Conservation (phyloP, 2,797 vertebrate genomes). For the Notolabrus celidotus region DNA sequence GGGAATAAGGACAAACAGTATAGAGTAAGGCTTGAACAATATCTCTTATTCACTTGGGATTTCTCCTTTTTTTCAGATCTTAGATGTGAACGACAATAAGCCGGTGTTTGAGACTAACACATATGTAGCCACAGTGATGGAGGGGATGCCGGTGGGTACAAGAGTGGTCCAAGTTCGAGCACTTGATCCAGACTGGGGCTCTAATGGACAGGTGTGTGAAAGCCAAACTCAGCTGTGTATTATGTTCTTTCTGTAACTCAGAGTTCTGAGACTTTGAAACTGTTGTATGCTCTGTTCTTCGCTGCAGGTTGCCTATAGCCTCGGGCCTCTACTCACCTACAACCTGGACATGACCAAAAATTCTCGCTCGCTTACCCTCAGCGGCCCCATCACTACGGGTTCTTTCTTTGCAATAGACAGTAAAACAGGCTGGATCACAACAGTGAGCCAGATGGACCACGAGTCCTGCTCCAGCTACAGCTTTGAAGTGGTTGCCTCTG, state of each 20-base stretch:
- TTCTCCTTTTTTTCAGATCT: constrained; percentile 69
- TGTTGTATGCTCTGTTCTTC: background rate
- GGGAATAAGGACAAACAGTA: background rate
- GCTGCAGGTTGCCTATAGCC: constrained; percentile 89
- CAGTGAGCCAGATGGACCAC: constrained; percentile 90
- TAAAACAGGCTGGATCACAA: constrained; percentile 97
- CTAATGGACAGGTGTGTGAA: constrained; percentile 92
- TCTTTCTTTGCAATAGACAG: constrained; percentile 91
- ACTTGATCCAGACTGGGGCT: constrained; percentile 92
- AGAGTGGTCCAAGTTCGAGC: constrained; percentile 93
- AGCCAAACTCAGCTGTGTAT: constrained; percentile 40
- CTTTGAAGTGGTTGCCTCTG: constrained; percentile 90
- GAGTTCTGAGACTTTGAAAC: background rate
- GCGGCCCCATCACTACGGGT: constrained; percentile 5
- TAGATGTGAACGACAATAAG: constrained; percentile 95
- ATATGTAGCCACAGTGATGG: constrained; percentile 93
- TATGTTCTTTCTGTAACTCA: background rate
- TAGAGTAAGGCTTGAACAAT: background rate
- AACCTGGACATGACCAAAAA: constrained; percentile 74
- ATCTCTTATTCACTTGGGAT: background rate
- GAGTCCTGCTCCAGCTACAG: constrained; percentile 89
- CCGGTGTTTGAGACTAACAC: constrained; percentile 92
- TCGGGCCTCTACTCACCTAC: constrained; percentile 81
- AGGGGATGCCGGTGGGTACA: constrained; percentile 92
- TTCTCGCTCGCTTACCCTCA: background rate